Conservation (phyloP, 1,140 invertebrate species). For the Eupeodes corollae region DNA sequence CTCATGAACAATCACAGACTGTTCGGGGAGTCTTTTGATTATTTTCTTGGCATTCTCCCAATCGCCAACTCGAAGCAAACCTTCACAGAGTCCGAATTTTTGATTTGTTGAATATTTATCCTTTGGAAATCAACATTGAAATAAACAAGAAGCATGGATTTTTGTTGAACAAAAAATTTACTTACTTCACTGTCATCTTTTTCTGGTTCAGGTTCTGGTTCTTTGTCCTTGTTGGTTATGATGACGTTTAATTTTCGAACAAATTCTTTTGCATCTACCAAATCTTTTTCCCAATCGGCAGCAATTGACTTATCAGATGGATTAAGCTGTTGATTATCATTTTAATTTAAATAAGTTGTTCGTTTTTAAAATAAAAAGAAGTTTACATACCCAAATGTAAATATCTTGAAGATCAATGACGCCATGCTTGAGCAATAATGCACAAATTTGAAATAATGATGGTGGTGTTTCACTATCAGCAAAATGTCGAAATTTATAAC, state of each 20-base stretch:
- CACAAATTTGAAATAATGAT: conserved; percentile 78
- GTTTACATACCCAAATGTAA: conserved; percentile 70
- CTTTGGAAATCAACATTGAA: not conserved
- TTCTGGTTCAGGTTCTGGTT: conserved; percentile 59
- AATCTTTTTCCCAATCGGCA: conserved; percentile 68
- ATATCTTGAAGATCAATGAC: conserved; percentile 80
- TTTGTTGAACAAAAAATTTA: conserved; percentile 4
- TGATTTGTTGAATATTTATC: conserved; percentile 71
- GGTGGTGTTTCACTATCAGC: conserved; percentile 61
- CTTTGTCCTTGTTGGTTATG: conserved; percentile 70
- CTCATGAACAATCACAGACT: conserved; percentile 63
- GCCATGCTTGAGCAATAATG: conserved; percentile 76
- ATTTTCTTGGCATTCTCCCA: conserved; percentile 77
- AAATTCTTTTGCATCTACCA: conserved; percentile 78
- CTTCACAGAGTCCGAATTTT: conserved; percentile 85
- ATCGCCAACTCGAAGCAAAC: conserved; percentile 75
- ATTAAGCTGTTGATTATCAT: conserved; percentile 46
- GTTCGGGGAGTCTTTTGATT: conserved; percentile 70
- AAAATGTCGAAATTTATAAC: conserved; percentile 81
- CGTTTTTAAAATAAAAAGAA: not conserved
- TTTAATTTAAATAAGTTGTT: too few relatives aligned
- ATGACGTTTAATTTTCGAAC: conserved; percentile 77
- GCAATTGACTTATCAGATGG: conserved; percentile 75
- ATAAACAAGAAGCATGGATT: not conserved
- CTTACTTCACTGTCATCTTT: conserved; percentile 51